phyloP scores from a whole-genome alignment of 2,797 vertebrate genomes.

The Squalus acanthias region DNA sequence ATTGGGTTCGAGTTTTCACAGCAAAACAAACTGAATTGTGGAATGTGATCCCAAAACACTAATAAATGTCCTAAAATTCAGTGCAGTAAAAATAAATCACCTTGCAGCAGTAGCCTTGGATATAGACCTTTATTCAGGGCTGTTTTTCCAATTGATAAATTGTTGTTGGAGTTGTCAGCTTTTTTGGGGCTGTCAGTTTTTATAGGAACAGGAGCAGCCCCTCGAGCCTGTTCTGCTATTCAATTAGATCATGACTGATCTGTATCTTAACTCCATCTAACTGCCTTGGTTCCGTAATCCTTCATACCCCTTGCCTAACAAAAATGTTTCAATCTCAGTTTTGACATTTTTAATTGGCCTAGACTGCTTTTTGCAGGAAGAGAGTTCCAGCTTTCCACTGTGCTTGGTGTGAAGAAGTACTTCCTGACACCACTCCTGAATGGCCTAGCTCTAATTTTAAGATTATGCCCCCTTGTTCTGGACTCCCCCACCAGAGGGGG shows the following conservation, averaged over 20 bases:
- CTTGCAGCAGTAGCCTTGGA: background rate
- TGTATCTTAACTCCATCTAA: background rate
- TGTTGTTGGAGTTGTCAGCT: background rate
- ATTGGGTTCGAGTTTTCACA: too few relatives aligned
- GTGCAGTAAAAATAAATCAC: background rate
- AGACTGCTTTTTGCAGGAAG: too few relatives aligned
- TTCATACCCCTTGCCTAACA: too few relatives aligned
- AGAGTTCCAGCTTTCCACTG: too few relatives aligned
- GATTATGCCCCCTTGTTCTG: too few relatives aligned
- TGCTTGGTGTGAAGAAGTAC: too few relatives aligned
- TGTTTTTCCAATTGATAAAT: background rate
- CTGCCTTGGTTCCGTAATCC: too few relatives aligned
- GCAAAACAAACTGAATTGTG: background rate
- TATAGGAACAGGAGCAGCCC: background rate
- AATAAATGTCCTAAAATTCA: background rate
- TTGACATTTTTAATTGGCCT: too few relatives aligned
- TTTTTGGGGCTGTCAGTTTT: background rate
- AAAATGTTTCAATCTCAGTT: too few relatives aligned
- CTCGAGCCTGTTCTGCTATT: background rate
- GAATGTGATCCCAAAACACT: background rate
- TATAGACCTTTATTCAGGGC: background rate
- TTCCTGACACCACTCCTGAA: too few relatives aligned
- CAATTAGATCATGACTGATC: background rate
- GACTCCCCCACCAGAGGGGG: too few relatives aligned
- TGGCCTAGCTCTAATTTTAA: too few relatives aligned